Evolutionary conservation across 2,113 vertebrate species (phyloP), one percentile per base, ranked within the genome.

Genomic region (Chaetodon trifascialis): DNA sequence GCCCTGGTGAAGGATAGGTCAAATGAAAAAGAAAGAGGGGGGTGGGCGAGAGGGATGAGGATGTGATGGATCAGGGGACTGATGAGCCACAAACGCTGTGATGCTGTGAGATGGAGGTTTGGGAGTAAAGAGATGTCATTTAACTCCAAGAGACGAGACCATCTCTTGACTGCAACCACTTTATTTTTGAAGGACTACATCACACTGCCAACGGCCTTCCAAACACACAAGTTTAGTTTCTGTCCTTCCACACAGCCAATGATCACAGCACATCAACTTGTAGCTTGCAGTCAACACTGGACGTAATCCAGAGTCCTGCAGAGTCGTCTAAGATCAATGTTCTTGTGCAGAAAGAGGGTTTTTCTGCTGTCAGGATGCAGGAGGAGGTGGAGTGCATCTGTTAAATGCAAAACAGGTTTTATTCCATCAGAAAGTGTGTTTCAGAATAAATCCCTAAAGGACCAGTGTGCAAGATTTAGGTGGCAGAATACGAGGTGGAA

Each of bases 1-100:
- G 79, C 55, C 80, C 63, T 90, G 87, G 82, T 92, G 92, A 92
- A 88, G 84, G 86, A 86, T 79, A 83, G 91, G 86, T 89, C 88
- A 88, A 75, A 91, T 44, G 81, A 85, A 78, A 40, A 88, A 66
- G 30, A 85, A 38, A 46, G 25, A 17, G 36, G 38, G 11, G n/a
- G 68, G 38, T 0, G 47, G 60, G 2, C 7, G 55, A 15, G 34
- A 30, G 30, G 54, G 72, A 51, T 12, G 69, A 76, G 88, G 83
- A 85, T 88, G 77, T 87, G 86, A 85, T 62, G 79, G 86, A 82
- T 89, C 83, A 87, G 76, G 38, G 64, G 65, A 64, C 74, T 16
- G 79, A 70, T 66, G 75, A 82, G 64, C 54, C 72, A 58, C 70
- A 78, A 70, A 74, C 52, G n/a, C 79, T 49, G 64, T 23, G 56